Percentiles rank a stretch among this genome's conserved stretches.
Conservation (phyloP, 2,888 invertebrate species). For the Leptopterna dolabrata region DNA sequence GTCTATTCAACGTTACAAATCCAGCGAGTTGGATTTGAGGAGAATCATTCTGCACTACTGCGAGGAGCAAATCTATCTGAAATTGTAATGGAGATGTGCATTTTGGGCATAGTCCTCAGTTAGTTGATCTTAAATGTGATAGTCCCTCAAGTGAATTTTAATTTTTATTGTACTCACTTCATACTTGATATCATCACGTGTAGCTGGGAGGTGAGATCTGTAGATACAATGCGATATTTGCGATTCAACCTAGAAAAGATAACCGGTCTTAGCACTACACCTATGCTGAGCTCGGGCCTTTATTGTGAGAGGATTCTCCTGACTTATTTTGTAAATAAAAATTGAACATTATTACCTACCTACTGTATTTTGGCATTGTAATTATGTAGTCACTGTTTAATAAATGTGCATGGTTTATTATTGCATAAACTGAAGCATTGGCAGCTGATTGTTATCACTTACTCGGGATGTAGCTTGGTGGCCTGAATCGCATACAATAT, state of each 20-base stretch:
- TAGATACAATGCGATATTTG: slow-evolving; percentile 1
- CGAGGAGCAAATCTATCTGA: slow-evolving; percentile 49
- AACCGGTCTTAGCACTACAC: too few species aligned
- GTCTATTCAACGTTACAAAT: slow-evolving; percentile 53
- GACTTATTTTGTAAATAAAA: too few species aligned
- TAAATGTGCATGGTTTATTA: too few species aligned
- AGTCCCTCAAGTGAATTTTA: background rate
- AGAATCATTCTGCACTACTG: slow-evolving; percentile 34
- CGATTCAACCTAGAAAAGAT: slow-evolving; percentile 11
- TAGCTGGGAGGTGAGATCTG: slow-evolving; percentile 15
- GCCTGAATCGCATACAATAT: slow-evolving; percentile 53
- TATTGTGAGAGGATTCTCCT: too few species aligned
- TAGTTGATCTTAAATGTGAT: too few species aligned
- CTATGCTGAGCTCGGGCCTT: too few species aligned
- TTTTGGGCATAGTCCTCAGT: background rate
- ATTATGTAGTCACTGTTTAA: too few species aligned
- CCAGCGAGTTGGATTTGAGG: slow-evolving; percentile 52
- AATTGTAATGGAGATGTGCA: background rate
- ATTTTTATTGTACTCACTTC: slow-evolving; percentile 27
- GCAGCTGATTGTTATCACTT: background rate
- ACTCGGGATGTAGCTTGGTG: slow-evolving; percentile 41
- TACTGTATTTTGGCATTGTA: too few species aligned
- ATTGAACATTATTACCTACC: too few species aligned
- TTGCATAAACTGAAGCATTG: too few species aligned
- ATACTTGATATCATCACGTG: slow-evolving; percentile 35